phyloP scores from a whole-genome alignment of 2,888 invertebrate species.

The Leptura quadrifasciata region DNA sequence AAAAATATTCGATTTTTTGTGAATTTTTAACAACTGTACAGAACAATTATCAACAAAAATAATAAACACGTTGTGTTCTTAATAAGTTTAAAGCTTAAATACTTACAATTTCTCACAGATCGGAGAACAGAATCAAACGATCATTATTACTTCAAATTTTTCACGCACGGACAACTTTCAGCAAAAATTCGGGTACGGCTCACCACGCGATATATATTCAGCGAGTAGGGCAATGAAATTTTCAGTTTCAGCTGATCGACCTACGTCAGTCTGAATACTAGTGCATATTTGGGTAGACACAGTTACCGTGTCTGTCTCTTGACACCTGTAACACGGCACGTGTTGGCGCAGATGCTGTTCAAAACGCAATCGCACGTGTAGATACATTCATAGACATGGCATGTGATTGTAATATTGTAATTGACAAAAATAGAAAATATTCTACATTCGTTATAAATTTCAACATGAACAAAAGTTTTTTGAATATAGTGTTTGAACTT shows the following conservation, averaged over 20 bases:
- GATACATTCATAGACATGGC: background rate
- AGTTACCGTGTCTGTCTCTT: background rate
- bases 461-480: too few relatives aligned
- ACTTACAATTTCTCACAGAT: background rate
- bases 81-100: background rate
- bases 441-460: too few relatives aligned
- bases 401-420: too few relatives aligned
- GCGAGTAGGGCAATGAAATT: background rate
- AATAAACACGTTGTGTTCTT: too few relatives aligned
- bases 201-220: background rate
- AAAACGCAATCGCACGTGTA: conserved; percentile 57
- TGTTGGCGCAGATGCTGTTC: conserved; percentile 53
- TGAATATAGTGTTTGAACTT: too few relatives aligned
- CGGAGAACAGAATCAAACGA: background rate
- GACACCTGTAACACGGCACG: conserved; percentile 55
- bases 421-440: too few relatives aligned
- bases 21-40: too few relatives aligned
- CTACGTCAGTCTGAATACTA: conserved; percentile 18
- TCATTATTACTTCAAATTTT: background rate
- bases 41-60: too few relatives aligned
- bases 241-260: conserved; percentile 20
- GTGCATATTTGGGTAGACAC: conserved; percentile 6
- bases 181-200: background rate
- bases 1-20: too few relatives aligned
- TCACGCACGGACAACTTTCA: background rate